Base-by-base conservation (phyloP, 2,888 invertebrate genomes). In the Thymelicus lineola region DNA sequence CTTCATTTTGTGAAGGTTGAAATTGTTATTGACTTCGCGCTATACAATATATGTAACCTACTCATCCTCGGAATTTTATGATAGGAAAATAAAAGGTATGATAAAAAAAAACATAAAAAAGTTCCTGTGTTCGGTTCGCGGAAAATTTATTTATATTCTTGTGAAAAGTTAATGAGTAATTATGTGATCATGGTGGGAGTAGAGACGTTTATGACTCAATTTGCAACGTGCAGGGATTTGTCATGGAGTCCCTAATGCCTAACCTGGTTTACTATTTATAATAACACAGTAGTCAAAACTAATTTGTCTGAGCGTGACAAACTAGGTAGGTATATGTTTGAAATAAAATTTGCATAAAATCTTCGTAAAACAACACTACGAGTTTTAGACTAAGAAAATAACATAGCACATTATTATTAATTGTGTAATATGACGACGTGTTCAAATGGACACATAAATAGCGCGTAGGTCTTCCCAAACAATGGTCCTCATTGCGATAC, bases 351-450 rank as follows among this genome's bases (percentile, higher is more conserved):
- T 57, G 48, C 55, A 57, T 36, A 62, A 57, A 57, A 17, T 57
- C 2, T 55, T 17, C 36, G 46, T 62, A 36, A 62, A 46, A 36
- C 36, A 48, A 55, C 36, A 9, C 36, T 17, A 35, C 14, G 9
- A 17, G 55, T 62, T 62, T 68, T 57, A n/a, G n/a, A n/a, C n/a
- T 46, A 62, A 57, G 46, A 46, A 68, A 62, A 65, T 46, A 10
- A 14, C 28, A 36, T 14, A 53, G 28, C 28, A 28, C 28, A 28
- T 28, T 28, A 42, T 9, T 50, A 60, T 65, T 46, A n/a, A 61
- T 66, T 58, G 59, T 36, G 45, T 61, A 12, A 55, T 15, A 46
- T 62, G 61, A 62, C 61, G 67, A 61, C 46, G 50, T 42, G 46
- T 61, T 62, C 17, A 55, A 15, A 35, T 67, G 50, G 17, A 50